Evolutionary conservation across 2,888 invertebrate species (phyloP), one percentile per base, ranked within the genome.

Genomic region (Bellardia pandia): DNA sequence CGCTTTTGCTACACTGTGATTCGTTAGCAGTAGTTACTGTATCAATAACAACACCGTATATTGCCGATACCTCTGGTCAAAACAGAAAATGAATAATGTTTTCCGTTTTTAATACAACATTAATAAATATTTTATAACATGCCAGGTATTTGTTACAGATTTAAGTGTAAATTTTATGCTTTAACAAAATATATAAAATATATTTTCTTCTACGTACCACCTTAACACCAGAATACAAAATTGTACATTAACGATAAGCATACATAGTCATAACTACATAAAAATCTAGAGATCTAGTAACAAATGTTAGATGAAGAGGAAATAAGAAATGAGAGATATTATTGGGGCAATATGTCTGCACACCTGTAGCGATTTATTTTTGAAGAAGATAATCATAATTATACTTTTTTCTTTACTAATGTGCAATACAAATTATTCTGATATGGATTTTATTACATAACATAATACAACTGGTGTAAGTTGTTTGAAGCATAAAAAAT

Each of bases 61-160:
- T 42, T 66, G 42, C 64, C 16, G 42, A 66, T 78, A 66, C 51
- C 64, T 64, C 53, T 56, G 56, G 79, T 60, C 79, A 42, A 71
- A 58, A 69, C 68, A 78, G 7, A 78, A 69, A 71, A 79, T 79
- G 79, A 79, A 71, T 79, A 79, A 79, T 79, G 79, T 69, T 69
- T 78, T 79, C 79, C 79, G 79, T 62, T 71, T 71, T 69, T 53
- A 40, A 40, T 66, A 66, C 16, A 42, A 66, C 64, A 66, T 66
- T 66, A 40, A 66, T 66, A 66, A 62, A 62, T 60, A 48, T 48
- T 60, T 75, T 48, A 62, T 58, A 58, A 68, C 45, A 45, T 42
- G 9, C 11, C 45, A 45, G 45, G 11, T 45, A 45, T 45, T 45
- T 45, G 45, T 45, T 45, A 45, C 45, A 45, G 11, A 45, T 45